Evolutionary conservation across 2,113 vertebrate genomes (phyloP).

Genomic region (Podocnemis expansa): DNA sequence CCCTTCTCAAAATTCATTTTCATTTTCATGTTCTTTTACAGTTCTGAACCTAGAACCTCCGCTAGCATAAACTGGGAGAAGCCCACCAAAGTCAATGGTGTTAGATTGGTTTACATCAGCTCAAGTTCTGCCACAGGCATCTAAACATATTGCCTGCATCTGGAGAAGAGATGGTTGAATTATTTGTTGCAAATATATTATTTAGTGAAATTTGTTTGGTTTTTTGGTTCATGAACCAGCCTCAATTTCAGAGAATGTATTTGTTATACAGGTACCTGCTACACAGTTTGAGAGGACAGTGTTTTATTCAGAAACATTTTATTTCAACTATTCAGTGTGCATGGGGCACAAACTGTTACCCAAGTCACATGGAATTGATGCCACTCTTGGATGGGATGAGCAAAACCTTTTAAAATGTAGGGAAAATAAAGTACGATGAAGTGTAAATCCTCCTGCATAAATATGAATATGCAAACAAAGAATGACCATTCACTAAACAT

Average conservation of each 20-base stretch:
- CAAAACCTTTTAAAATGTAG: constrained; percentile 63
- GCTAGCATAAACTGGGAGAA: constrained; percentile 32
- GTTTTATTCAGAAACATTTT: constrained; percentile 66
- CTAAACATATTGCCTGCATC: neutral
- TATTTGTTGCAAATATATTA: constrained; percentile 63
- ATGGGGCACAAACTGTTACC: constrained; percentile 66
- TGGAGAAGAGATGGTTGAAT: constrained; percentile 50
- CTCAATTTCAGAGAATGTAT: constrained; percentile 60
- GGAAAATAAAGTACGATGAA: constrained; percentile 54
- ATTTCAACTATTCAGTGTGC: constrained; percentile 62
- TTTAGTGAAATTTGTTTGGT: constrained; percentile 52
- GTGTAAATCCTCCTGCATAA: constrained; percentile 62
- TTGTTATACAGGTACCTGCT: constrained; percentile 69
- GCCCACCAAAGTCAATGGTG: neutral
- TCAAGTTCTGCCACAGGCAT: constrained; percentile 43
- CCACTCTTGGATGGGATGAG: constrained; percentile 55
- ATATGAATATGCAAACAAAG: constrained; percentile 9
- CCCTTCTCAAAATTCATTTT: neutral
- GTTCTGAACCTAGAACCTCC: neutral
- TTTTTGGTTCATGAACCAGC: constrained; percentile 62
- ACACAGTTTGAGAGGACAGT: constrained; percentile 66
- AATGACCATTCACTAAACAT: constrained; percentile 18
- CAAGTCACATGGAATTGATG: constrained; percentile 64
- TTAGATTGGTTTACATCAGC: constrained; percentile 18
- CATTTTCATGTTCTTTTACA: neutral